These are phyloP conservation scores for Cyprinodon tularosa DNA, from an alignment of 2,113 vertebrate species.

Conservation along the genomic window DNA sequence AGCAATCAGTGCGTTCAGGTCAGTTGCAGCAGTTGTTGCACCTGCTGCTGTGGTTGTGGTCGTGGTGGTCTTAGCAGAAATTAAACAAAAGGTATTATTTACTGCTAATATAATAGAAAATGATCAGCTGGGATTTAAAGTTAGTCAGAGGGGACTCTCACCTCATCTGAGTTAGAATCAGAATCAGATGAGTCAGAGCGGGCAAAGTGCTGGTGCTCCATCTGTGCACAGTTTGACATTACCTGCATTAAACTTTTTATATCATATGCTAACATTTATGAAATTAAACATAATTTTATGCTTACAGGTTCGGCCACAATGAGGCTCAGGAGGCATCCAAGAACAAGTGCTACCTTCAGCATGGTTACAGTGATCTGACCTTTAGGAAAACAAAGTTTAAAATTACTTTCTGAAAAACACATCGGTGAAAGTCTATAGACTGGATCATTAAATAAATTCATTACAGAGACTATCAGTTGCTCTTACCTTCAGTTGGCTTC, in stretches of 20 bases:
- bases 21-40: background rate
- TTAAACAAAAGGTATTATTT: background rate
- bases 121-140: background rate
- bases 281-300: background rate
- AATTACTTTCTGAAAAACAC: background rate
- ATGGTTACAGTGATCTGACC: conserved; percentile 8
- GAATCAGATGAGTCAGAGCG: background rate
- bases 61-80: background rate
- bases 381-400: background rate
- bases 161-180: background rate
- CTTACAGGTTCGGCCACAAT: conserved; percentile 9
- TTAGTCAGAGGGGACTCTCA: background rate
- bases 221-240: background rate
- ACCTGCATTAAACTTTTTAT: background rate
- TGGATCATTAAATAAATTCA: background rate
- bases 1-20: too few species aligned
- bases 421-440: background rate
- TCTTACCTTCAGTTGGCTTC: background rate
- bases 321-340: conserved; percentile 47
- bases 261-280: background rate
- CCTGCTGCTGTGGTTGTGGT: background rate
- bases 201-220: background rate
- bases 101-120: background rate
- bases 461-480: background rate
- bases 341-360: conserved; percentile 44